phyloP scores from a whole-genome alignment of 1,140 invertebrate species.

The Adoxophyes honmai region DNA sequence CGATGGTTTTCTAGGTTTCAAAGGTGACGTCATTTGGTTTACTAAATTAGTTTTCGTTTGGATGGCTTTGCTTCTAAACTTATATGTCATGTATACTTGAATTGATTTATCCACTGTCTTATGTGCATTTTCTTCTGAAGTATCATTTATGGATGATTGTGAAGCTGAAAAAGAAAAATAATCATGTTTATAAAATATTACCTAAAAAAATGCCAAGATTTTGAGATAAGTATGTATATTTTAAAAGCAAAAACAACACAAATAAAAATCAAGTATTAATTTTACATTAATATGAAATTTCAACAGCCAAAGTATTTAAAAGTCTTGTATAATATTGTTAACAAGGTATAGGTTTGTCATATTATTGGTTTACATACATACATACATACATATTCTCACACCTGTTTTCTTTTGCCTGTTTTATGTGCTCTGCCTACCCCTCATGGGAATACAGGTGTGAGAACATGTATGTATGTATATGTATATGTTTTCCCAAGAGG shows the following conservation, averaged over 20 bases:
- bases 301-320: neutral
- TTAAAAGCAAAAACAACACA: no score
- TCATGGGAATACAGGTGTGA: no score
- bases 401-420: no score
- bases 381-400: no score
- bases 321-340: neutral
- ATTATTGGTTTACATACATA: neutral
- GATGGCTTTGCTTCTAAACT: slow-evolving; percentile 13
- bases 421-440: no score
- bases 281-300: neutral
- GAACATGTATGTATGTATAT: no score
- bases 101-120: slow-evolving; percentile 12
- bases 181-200: neutral
- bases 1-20: slow-evolving; percentile 17
- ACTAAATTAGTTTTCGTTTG: slow-evolving; percentile 14
- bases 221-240: no score
- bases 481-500: no score
- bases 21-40: slow-evolving; percentile 23
- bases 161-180: neutral
- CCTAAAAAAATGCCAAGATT: no score
- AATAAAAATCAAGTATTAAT: neutral
- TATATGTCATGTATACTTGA: slow-evolving; percentile 13
- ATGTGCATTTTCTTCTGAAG: neutral
- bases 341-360: neutral
- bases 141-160: neutral